Evolutionary conservation across 2,797 vertebrate species (phyloP), one percentile per base, ranked within the genome.

Genomic region (Myotis pilosus): DNA sequence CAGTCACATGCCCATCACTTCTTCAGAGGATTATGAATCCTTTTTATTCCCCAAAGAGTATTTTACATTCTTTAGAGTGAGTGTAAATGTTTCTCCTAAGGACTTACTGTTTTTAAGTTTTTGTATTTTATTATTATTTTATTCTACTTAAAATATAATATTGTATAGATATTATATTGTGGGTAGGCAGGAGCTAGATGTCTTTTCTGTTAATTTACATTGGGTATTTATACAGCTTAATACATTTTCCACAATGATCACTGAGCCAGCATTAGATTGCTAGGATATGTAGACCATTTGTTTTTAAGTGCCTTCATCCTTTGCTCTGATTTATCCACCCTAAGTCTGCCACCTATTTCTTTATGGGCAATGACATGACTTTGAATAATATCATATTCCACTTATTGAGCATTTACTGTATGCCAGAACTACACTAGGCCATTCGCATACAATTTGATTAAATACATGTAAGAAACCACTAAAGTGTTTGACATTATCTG

Each of bases 11-110:
- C 62, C 41, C 87, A 51, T 81, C 22, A 38, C 91, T 96, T 96
- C 87, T 74, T 95, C 53, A 75, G 75, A 92, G 75, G 33, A 17
- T 78, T 85, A 25, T 85, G 92, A 76, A 75, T 87, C 79, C 78
- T 92, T 60, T 83, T 71, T 75, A 49, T 36, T 38, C 6, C 33
- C 30, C 30, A 69, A 92, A 36, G 71, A 53, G 41, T 75, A n/a
- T 69, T 92, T 85, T 49, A 80, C 12, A 1, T 92, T 86, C 60
- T 71, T 87, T 92, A 96, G 93, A 87, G 38, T 95, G 44, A 60
- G 13, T 92, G 1, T 66, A 79, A 83, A 84, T 96, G 38, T 92
- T 94, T 95, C 57, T 92, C 79, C 86, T 94, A 94, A 94, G 25
- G 36, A 83, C 66, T 72, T 95, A 33, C 8, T 91, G 25, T 94